phyloP scores from a whole-genome alignment of 2,888 invertebrate species.

The Rhopalosiphum nymphaeae region DNA sequence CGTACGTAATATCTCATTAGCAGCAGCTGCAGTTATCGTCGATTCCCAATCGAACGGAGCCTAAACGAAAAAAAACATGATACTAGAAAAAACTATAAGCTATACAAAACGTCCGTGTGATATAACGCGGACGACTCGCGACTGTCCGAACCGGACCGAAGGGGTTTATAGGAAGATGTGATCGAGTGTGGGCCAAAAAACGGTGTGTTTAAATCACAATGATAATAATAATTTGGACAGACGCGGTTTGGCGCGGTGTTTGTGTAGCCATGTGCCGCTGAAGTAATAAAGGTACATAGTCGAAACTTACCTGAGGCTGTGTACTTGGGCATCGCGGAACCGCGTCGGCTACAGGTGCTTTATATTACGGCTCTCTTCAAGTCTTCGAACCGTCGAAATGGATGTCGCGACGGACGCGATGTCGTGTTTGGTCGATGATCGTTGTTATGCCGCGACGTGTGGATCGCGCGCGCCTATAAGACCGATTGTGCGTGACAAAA shows the following conservation, averaged over 20 bases:
- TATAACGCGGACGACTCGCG: neutral
- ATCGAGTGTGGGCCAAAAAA: too few species aligned
- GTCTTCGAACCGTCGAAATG: neutral
- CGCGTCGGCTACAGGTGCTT: neutral
- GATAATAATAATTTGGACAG: neutral
- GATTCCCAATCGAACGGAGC: neutral
- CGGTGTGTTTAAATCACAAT: too few species aligned
- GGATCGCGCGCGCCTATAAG: neutral
- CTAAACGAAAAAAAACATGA: neutral
- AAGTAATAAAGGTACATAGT: too few species aligned
- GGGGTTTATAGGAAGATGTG: too few species aligned
- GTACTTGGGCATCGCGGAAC: constrained; percentile 10
- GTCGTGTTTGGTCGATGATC: neutral
- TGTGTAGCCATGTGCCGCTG: too few species aligned
- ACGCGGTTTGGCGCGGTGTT: too few species aligned
- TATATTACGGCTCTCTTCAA: neutral
- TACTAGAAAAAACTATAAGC: neutral
- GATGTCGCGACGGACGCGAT: neutral
- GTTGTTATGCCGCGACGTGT: neutral
- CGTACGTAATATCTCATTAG: neutral
- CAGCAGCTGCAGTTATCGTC: neutral
- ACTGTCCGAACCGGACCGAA: neutral
- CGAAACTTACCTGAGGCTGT: neutral
- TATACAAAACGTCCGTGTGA: neutral
- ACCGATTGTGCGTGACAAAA: neutral